Conservation (phyloP, 2,888 invertebrate genomes). For the Andrena marginata region DNA sequence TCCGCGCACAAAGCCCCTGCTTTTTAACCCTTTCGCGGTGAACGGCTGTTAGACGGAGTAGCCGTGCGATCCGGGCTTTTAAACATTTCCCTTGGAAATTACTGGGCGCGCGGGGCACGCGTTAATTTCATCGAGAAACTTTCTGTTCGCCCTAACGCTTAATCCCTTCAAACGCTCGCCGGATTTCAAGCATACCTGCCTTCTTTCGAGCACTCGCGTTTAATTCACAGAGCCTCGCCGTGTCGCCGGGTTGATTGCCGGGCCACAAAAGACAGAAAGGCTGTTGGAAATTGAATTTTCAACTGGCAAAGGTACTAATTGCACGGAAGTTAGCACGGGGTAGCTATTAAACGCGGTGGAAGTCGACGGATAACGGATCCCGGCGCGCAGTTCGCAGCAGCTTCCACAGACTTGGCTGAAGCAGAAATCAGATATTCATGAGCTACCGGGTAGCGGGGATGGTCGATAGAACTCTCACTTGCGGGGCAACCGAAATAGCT, state of each 20-base stretch:
- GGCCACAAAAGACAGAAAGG: background rate
- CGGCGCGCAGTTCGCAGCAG: background rate
- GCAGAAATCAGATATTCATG: background rate
- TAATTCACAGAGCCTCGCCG: background rate
- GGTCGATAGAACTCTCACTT: background rate
- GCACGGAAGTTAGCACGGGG: background rate
- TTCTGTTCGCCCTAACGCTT: background rate
- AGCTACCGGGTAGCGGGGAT: background rate
- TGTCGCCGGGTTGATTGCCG: background rate
- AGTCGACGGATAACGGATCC: background rate
- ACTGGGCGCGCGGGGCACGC: background rate
- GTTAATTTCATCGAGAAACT: conserved; percentile 17
- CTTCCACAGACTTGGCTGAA: background rate
- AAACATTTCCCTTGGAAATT: conserved; percentile 18
- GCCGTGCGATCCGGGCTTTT: background rate
- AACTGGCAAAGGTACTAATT: background rate
- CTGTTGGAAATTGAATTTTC: background rate
- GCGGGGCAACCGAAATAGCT: background rate
- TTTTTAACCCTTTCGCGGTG: conserved; percentile 25
- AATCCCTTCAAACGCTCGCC: background rate
- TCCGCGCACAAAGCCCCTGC: background rate
- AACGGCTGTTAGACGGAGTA: background rate
- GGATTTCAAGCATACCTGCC: background rate
- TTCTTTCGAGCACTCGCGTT: background rate
- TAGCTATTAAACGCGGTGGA: background rate